Percentiles rank a stretch among this genome's conserved stretches.
phyloP scores from a whole-genome alignment of 2,797 vertebrate species.

The Sphenodon punctatus region DNA sequence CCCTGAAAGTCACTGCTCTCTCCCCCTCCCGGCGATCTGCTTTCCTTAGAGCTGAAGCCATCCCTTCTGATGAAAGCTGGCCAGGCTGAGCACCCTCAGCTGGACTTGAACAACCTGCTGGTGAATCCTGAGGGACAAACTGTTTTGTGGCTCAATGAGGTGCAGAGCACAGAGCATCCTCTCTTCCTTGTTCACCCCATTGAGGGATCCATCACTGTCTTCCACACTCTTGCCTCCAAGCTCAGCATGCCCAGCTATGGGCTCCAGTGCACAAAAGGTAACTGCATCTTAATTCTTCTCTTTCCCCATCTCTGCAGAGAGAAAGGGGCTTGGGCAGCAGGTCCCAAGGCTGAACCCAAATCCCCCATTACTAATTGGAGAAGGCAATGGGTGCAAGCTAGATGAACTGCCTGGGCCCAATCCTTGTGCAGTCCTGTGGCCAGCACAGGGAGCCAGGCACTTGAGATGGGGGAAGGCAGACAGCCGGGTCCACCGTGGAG shows the following conservation, averaged over 20 bases:
- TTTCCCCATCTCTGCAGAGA: no score
- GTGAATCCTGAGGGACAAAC: conserved; percentile 89
- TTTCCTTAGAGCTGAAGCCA: conserved; percentile 68
- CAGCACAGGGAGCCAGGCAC: no score
- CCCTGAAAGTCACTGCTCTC: not conserved
- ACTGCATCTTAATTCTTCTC: not conserved
- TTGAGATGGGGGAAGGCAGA: no score
- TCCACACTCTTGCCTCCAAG: conserved; percentile 83
- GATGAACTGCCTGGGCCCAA: no score
- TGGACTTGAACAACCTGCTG: conserved; percentile 83
- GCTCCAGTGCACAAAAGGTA: conserved; percentile 94
- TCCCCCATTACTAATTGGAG: no score
- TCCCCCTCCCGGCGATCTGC: conserved; percentile 5
- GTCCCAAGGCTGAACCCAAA: no score
- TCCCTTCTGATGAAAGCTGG: conserved; percentile 50
- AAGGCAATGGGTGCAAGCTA: no score
- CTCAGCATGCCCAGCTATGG: conserved; percentile 92
- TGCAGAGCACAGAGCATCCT: conserved; percentile 86
- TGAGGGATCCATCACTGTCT: conserved; percentile 88
- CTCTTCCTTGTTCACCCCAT: conserved; percentile 96
- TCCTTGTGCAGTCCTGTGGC: no score
- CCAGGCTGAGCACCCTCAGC: conserved; percentile 60
- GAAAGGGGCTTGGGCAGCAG: no score
- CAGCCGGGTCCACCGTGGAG: no score
- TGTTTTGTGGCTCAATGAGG: conserved; percentile 81